phyloP scores from a whole-genome alignment of 64 coral and sea anemone species.

The Porites lutea region DNA sequence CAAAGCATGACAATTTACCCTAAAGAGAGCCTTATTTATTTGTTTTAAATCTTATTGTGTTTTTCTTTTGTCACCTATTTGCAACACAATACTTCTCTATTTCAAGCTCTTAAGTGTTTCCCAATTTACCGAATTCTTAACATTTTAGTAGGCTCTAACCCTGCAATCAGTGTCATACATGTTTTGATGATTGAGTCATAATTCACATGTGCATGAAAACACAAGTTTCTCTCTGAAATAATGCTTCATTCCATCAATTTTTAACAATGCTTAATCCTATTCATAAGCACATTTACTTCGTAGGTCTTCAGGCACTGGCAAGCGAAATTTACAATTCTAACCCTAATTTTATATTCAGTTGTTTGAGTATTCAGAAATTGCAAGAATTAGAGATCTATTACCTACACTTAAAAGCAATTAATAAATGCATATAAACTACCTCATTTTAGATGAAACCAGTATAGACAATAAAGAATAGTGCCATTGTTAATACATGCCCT shows the following conservation, averaged over 20 bases:
- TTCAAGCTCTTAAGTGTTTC: background rate
- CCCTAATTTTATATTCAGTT: background rate
- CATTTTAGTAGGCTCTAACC: background rate
- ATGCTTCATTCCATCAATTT: too few species aligned
- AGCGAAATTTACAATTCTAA: background rate
- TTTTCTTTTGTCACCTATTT: constrained; percentile 29
- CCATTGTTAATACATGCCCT: too few species aligned
- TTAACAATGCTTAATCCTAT: background rate
- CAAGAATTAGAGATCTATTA: background rate
- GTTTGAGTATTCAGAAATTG: background rate
- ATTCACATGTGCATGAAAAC: background rate
- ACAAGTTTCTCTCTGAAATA: background rate
- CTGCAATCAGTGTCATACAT: background rate
- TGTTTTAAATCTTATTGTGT: background rate
- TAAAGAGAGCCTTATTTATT: constrained; percentile 1
- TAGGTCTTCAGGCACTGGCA: too few species aligned
- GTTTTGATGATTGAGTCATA: too few species aligned
- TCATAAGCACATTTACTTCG: background rate
- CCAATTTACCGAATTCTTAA: background rate
- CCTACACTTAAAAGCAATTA: background rate
- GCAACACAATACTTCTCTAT: constrained; percentile 15
- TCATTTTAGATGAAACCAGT: background rate
- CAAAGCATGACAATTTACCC: background rate
- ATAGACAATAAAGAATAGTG: too few species aligned
- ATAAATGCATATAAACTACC: background rate